Conservation (phyloP, 2,888 invertebrate species). For the Morpho helenor region DNA sequence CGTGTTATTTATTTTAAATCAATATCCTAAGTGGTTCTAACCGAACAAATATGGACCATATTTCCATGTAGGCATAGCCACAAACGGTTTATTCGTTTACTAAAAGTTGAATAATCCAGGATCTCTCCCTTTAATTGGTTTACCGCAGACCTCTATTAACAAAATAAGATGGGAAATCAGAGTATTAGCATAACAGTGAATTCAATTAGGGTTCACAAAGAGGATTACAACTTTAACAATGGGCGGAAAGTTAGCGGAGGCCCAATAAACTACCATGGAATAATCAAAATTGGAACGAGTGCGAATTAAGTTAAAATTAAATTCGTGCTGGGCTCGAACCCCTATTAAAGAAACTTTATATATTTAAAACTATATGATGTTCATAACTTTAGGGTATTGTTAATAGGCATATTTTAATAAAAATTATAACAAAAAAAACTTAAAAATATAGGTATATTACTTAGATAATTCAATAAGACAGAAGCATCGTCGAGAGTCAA, state of each 20-base stretch:
- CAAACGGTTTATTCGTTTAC: slow-evolving; percentile 56
- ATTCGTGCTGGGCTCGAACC: slow-evolving; percentile 42
- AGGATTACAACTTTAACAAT: slow-evolving; percentile 79
- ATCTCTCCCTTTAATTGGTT: slow-evolving; percentile 76
- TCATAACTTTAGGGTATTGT: too few species aligned
- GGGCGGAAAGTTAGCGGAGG: slow-evolving; percentile 70
- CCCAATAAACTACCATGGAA: slow-evolving; percentile 69
- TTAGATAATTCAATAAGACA: too few species aligned
- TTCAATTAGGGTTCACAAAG: slow-evolving; percentile 78
- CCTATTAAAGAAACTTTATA: slow-evolving; percentile 12
- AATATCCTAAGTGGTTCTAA: too few species aligned
- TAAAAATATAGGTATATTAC: too few species aligned
- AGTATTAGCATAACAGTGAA: slow-evolving; percentile 79
- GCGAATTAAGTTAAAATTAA: slow-evolving; percentile 61
- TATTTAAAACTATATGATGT: neutral
- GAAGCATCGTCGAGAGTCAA: too few species aligned
- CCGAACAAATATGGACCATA: neutral
- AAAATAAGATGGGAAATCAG: slow-evolving; percentile 79
- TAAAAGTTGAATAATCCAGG: slow-evolving; percentile 73
- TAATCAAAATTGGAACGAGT: slow-evolving; percentile 73
- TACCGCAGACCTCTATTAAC: slow-evolving; percentile 77
- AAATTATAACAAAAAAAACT: too few species aligned
- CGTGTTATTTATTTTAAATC: too few species aligned
- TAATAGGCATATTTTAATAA: too few species aligned
- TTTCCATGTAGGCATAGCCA: slow-evolving; percentile 46